These are phyloP conservation scores for Caenorhabditis brenneri DNA, from an alignment of 1,140 invertebrate genomes.

Conservation along the genomic window DNA sequence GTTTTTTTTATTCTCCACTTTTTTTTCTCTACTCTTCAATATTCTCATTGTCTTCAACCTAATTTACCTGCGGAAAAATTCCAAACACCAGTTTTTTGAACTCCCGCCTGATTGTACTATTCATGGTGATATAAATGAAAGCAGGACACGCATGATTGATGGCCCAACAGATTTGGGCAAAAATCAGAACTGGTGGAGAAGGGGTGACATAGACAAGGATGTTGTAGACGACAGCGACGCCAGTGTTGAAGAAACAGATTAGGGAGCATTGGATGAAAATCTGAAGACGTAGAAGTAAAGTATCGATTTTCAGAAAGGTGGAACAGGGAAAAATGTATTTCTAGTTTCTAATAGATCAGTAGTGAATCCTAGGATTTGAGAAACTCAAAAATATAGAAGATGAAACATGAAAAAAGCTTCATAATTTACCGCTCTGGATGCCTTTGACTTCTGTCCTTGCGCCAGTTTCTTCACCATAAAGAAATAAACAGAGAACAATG, in stretches of 20 bases:
- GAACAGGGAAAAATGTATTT: too few relatives aligned
- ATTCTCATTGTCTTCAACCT: too few relatives aligned
- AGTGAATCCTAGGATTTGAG: too few relatives aligned
- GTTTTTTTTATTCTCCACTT: not conserved
- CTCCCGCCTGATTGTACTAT: not conserved
- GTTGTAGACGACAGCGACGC: constrained; percentile 33
- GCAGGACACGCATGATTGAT: not conserved
- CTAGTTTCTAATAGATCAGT: too few relatives aligned
- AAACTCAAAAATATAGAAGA: too few relatives aligned
- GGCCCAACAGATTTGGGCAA: constrained; percentile 25
- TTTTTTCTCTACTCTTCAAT: too few relatives aligned
- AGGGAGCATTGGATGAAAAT: not conserved
- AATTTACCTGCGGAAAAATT: not conserved
- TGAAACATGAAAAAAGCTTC: too few relatives aligned
- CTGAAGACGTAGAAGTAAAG: not conserved
- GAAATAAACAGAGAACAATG: not conserved
- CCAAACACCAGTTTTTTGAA: not conserved
- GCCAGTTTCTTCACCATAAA: not conserved
- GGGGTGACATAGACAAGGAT: not conserved
- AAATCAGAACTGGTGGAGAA: not conserved
- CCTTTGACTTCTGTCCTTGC: not conserved
- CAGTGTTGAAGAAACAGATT: constrained; percentile 32
- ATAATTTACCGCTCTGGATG: not conserved
- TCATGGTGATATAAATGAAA: constrained; percentile 25
- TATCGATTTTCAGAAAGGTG: too few relatives aligned